Evolutionary conservation across 2,797 vertebrate genomes (phyloP).

Genomic region (Danio tinwini): DNA sequence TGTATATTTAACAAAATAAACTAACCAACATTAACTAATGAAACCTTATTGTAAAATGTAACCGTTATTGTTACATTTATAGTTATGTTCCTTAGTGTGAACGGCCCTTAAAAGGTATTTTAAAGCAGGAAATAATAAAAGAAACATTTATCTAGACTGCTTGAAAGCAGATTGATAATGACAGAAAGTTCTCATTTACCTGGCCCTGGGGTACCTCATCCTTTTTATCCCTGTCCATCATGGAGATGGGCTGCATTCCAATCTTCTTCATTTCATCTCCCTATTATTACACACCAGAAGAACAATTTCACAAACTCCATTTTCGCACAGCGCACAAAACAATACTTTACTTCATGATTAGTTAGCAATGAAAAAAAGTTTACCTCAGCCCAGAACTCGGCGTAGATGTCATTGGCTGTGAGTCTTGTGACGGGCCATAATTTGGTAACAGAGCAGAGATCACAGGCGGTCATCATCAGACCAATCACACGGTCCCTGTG

Average conservation of each 20-base stretch:
- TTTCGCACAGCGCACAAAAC: not conserved
- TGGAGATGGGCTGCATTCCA: slow-evolving; percentile 94
- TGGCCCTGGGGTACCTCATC: slow-evolving; percentile 97
- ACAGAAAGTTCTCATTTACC: slow-evolving; percentile 74
- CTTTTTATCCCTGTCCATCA: slow-evolving; percentile 99
- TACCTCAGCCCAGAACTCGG: slow-evolving; percentile 99
- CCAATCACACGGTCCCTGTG: slow-evolving; percentile 95
- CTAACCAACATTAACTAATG: no score
- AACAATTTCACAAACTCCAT: not conserved
- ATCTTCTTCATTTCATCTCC: slow-evolving; percentile 99
- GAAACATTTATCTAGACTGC: not conserved
- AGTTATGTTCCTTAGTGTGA: no score
- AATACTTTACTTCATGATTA: not conserved
- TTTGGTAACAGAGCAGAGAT: slow-evolving; percentile 98
- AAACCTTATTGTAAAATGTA: no score
- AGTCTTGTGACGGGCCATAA: slow-evolving; percentile 93
- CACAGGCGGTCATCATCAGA: slow-evolving; percentile 99
- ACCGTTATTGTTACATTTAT: no score
- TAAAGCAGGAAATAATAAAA: not conserved
- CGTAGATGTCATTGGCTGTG: slow-evolving; percentile 97
- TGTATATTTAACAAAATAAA: no score
- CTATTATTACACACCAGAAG: slow-evolving; percentile 68
- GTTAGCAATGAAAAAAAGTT: not conserved
- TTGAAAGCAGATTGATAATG: slow-evolving; percentile 16
- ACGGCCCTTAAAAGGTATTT: no score